These are phyloP conservation scores for Calidris pygmaea DNA, from an alignment of 2,113 vertebrate genomes.

Conservation along the genomic window DNA sequence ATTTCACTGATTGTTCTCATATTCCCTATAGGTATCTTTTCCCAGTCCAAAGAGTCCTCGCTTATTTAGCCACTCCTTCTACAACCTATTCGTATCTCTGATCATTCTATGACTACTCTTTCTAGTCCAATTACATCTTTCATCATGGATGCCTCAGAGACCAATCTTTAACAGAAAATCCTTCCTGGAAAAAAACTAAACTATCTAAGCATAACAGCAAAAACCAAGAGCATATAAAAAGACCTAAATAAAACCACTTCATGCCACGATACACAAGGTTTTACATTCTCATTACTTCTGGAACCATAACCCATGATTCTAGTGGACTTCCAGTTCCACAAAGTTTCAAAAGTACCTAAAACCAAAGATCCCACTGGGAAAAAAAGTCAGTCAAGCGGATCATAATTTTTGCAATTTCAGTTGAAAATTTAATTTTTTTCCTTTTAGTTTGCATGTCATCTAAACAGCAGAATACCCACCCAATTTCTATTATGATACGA, in stretches of 20 bases:
- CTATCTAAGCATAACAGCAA: background rate
- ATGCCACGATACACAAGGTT: background rate
- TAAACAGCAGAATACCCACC: background rate
- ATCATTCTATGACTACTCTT: background rate
- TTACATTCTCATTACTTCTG: background rate
- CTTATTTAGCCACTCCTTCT: background rate
- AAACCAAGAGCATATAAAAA: background rate
- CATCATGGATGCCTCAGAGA: background rate
- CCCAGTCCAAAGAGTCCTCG: background rate
- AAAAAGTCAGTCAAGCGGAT: background rate
- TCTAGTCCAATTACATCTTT: background rate
- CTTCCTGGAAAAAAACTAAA: background rate
- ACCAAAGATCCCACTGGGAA: background rate
- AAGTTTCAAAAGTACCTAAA: background rate
- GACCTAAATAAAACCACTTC: background rate
- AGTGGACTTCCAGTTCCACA: background rate
- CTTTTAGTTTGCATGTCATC: background rate
- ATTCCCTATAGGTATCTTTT: background rate
- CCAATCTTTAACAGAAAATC: background rate
- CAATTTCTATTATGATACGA: background rate
- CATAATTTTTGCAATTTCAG: background rate
- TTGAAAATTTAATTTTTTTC: background rate
- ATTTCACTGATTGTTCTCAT: background rate
- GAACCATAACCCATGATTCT: background rate
- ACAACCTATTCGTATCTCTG: background rate